Evolutionary conservation across 2,113 vertebrate species (phyloP).

Genomic region (Phylloscopus whistleri): DNA sequence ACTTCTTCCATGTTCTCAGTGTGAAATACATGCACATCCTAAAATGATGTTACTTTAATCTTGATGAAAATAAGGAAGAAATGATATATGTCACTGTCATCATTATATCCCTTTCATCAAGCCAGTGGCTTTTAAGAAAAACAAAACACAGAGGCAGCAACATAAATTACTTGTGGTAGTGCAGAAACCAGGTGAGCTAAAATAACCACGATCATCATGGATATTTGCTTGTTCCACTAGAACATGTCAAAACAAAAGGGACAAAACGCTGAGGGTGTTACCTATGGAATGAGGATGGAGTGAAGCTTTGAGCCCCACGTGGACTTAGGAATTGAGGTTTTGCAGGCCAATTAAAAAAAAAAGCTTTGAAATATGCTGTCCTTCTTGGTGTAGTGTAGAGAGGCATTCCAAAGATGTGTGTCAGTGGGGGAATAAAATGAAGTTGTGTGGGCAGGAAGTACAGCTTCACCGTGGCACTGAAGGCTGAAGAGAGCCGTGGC

Average conservation of each 20-base stretch:
- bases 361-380: neutral
- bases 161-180: neutral
- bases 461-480: neutral
- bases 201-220: neutral
- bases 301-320: neutral
- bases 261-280: fast-evolving
- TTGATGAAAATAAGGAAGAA: neutral
- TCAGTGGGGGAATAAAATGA: neutral
- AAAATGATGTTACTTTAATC: neutral
- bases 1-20: neutral
- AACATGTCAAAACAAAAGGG: neutral
- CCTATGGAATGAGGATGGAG: neutral
- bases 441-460: neutral
- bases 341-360: neutral
- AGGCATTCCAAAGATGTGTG: neutral
- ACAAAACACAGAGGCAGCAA: neutral
- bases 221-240: neutral
- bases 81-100: neutral
- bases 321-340: neutral
- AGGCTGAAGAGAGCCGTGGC: neutral
- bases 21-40: neutral
- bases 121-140: neutral
- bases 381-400: neutral
- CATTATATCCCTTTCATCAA: neutral
- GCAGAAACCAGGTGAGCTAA: neutral